Base-by-base conservation (phyloP, 1,140 invertebrate species). In the Meloidogyne exigua region DNA sequence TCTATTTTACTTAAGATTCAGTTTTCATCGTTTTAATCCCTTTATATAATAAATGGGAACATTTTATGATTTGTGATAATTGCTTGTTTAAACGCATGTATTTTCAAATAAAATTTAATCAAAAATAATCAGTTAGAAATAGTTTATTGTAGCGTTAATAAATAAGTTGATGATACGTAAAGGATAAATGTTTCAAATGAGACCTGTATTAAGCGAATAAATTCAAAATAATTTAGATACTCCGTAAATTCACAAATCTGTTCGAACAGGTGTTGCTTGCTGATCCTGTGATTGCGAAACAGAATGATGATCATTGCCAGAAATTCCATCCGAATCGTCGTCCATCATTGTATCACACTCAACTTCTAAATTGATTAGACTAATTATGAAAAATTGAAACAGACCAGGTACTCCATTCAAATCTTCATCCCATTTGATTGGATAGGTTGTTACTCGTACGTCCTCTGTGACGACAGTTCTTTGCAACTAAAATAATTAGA, bases 341-440 rank as follows among this genome's bases (percentile, higher is more conserved):
- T 57, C 49, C 18, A 57, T 57, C 18, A 57, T n/a, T n/a, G 49
- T 39, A 0, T 42, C 39, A 1, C 15, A 7, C 11, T 57, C 49
- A 57, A n/a, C 39, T 12, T 44, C 69, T 71, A 62, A 69, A 62
- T 23, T 57, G 9, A 25, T 18, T 18, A 18, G 9, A n/a, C 7
- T 49, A 18, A 18, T n/a, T n/a, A 7, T 18, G 0, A 57, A 7
- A 57, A 57, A 57, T 9, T 57, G 18, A 57, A 18, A 57, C 49
- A 57, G 7, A 57, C 49, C 49, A n/a, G 18, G 18, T n/a, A 57
- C 49, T 57, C n/a, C 49, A 9, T 57, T 57, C 23, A 74, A 42
- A 23, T 72, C 76, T 15, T 85, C 83, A 28, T 80, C 79, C 83
- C 83, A 84, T 32, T 84, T 83, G 73, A 84, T 85, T 11, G 84